Percentiles rank a stretch among this genome's conserved stretches.
Conservation (phyloP, 1,140 invertebrate genomes). For the Pseudomyrmex pallidus region DNA sequence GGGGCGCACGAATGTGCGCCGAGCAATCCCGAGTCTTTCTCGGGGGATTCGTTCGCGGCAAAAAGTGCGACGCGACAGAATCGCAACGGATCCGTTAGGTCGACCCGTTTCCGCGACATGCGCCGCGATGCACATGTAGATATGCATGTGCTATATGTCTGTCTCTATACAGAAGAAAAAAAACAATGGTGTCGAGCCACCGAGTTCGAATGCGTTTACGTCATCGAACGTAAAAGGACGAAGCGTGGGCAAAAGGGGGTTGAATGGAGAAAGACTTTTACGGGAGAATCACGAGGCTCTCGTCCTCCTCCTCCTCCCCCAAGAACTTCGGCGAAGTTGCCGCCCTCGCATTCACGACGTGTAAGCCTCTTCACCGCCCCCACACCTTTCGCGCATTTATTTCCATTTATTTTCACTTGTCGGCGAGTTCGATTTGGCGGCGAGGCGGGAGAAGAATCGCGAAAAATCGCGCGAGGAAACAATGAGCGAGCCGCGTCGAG, state of each 20-base stretch:
- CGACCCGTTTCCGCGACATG: conserved; percentile 33
- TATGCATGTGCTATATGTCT: conserved; percentile 10
- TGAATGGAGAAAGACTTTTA: conserved; percentile 24
- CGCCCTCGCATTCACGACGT: conserved; percentile 4
- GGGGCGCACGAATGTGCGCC: neutral
- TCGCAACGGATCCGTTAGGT: conserved; percentile 38
- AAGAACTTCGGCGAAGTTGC: conserved; percentile 1
- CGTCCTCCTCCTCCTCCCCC: too few relatives aligned
- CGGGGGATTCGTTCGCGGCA: neutral
- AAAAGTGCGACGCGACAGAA: conserved; percentile 30
- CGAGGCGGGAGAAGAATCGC: neutral
- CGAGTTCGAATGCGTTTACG: conserved; percentile 24
- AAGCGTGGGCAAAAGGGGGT: neutral
- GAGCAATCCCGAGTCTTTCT: conserved; percentile 13
- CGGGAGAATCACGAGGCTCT: too few relatives aligned
- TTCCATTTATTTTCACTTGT: conserved; percentile 56
- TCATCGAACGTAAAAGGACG: conserved; percentile 48
- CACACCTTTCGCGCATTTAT: conserved; percentile 26
- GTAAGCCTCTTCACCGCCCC: neutral
- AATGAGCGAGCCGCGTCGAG: conserved; percentile 3
- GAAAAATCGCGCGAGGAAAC: conserved; percentile 22
- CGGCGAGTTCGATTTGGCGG: neutral
- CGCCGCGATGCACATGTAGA: neutral
- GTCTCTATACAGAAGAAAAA: neutral
- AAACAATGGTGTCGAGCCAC: conserved; percentile 19